Percentiles rank a stretch among this genome's conserved stretches.
Conservation (phyloP, 2,888 invertebrate genomes). For the Encarsia formosa region DNA sequence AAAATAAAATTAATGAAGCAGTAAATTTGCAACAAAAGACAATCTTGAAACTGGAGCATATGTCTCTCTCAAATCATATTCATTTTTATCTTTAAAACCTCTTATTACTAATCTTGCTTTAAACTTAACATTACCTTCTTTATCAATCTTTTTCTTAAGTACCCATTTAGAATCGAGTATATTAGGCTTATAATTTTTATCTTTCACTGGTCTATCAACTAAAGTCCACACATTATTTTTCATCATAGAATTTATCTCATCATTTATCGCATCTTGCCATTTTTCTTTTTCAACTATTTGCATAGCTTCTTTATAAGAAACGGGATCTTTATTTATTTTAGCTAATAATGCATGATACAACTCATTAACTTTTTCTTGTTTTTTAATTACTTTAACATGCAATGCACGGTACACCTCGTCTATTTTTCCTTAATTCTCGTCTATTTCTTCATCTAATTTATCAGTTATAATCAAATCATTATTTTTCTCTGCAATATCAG, state of each 20-base stretch:
- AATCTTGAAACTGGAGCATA: background rate
- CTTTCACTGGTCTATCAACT: constrained; percentile 9
- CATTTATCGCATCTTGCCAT: constrained; percentile 2
- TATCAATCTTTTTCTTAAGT: background rate
- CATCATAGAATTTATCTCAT: background rate
- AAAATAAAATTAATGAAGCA: too few relatives aligned
- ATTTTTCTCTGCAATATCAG: background rate
- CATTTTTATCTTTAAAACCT: background rate
- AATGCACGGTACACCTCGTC: too few relatives aligned
- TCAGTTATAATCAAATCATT: background rate
- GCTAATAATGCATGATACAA: constrained; percentile 11
- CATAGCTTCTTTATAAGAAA: constrained; percentile 20
- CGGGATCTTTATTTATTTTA: constrained; percentile 15
- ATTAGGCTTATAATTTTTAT: constrained; percentile 17
- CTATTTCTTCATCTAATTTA: too few relatives aligned
- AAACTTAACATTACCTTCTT: background rate
- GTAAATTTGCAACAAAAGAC: too few relatives aligned
- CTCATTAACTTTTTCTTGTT: too few relatives aligned
- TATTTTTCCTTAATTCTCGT: too few relatives aligned
- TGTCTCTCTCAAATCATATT: background rate
- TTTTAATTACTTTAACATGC: too few relatives aligned
- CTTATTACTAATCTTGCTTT: background rate
- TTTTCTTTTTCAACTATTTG: background rate
- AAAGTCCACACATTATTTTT: constrained; percentile 25
- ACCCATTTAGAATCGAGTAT: constrained; percentile 19